Evolutionary conservation across 1,140 invertebrate genomes (phyloP), one percentile per base, ranked within the genome.

Genomic region (Procambarus virginalis): DNA sequence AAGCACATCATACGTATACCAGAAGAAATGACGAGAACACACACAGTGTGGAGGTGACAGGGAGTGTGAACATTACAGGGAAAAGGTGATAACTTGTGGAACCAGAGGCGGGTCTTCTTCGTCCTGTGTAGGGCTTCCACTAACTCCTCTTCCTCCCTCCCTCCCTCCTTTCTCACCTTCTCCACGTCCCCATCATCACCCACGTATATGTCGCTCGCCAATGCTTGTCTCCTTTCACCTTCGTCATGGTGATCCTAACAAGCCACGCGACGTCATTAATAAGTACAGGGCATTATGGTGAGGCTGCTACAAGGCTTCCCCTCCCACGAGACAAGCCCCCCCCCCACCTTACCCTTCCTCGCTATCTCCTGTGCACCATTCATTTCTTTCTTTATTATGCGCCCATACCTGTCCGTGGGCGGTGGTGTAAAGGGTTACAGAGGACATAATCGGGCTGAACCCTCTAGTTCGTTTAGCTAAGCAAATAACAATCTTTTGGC

Each of bases 201-300:
- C 34, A 34, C 34, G 34, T 34, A 34, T 34, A 34, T 34, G 34
- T 34, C 34, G 34, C 34, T 34, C 34, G 8, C 6, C 51, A 9
- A 2, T 55, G 8, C 12, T 5, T 55, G 58, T 82, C 58, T 64
- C 51, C 20, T 2, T 17, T n/a, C 3, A 20, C 60, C 55, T 77
- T 55, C 49, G 34, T 3, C 51, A 8, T 55, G 2, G 51, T 55
- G 51, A 55, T 34, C 73, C 84, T 79, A 79, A 79, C 79, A 78
- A 68, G 75, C 73, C 10, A 48, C 20, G 17, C 51, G 17, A 75
- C 20, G 70, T 70, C 70, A 85, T 85, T 85, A 85, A 34, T 70
- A 85, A 85, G 76, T 85, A 85, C 51, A 34, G 70, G 55, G 83
- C 20, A 76, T 85, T 76, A 85, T 4, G 45, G 8, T 64, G 46